These are phyloP conservation scores for Eumaeus atala DNA, from an alignment of 1,140 invertebrate species.

Conservation along the genomic window DNA sequence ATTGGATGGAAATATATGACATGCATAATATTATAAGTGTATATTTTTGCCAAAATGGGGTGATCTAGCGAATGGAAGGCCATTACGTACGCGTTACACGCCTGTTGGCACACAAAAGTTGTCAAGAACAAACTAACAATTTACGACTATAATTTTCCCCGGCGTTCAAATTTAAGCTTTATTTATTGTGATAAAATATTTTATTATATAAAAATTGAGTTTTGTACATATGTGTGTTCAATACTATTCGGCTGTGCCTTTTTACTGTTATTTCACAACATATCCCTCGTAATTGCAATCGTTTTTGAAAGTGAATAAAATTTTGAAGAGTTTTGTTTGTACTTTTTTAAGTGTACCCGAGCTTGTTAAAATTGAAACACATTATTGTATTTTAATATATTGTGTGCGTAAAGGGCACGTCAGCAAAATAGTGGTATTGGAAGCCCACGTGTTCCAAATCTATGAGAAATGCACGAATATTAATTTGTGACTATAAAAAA, in stretches of 20 bases:
- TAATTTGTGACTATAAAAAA: too few relatives aligned
- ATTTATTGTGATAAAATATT: conserved; percentile 11
- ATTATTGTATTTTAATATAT: too few relatives aligned
- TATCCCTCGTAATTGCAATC: too few relatives aligned
- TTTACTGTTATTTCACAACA: neutral
- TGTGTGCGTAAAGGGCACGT: too few relatives aligned
- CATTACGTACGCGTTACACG: conserved; percentile 16
- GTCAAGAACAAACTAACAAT: conserved; percentile 21
- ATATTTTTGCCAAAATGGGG: conserved; percentile 10
- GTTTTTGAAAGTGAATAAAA: too few relatives aligned
- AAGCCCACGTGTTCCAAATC: too few relatives aligned
- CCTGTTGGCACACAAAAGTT: conserved; percentile 18
- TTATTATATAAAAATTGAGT: conserved; percentile 12
- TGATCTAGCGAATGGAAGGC: conserved; percentile 12
- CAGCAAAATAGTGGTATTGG: too few relatives aligned
- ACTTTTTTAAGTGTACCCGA: too few relatives aligned
- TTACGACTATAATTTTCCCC: conserved; percentile 18
- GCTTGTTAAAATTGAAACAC: too few relatives aligned
- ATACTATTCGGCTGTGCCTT: neutral
- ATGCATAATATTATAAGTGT: neutral
- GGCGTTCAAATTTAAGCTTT: conserved; percentile 11
- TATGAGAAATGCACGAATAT: too few relatives aligned
- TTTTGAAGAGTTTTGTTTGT: too few relatives aligned
- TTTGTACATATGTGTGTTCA: neutral
- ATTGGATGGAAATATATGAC: neutral